Evolutionary conservation across 2,888 invertebrate species (phyloP).

Genomic region (Drosophila kambysellisi): DNA sequence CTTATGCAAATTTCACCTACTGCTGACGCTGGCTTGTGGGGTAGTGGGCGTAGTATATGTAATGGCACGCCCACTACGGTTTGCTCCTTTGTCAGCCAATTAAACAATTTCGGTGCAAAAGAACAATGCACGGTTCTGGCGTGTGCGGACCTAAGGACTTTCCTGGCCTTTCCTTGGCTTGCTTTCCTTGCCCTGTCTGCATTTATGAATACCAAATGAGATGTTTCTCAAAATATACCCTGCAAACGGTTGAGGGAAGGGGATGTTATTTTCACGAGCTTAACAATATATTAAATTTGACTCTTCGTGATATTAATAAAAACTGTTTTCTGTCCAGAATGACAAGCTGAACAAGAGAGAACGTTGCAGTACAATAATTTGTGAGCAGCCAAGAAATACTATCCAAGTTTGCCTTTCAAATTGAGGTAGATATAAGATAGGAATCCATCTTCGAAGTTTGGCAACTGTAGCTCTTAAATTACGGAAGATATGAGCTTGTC

Average conservation of each 20-base stretch:
- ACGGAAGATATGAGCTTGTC: no score
- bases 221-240: conserved; percentile 38
- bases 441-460: no score
- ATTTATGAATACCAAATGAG: conserved; percentile 80
- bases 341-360: no score
- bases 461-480: no score
- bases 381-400: no score
- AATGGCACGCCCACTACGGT: not conserved
- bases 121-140: conserved; percentile 47
- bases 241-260: not conserved
- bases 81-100: conserved; percentile 69
- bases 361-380: no score
- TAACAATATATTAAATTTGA: not conserved
- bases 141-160: conserved; percentile 53
- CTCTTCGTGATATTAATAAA: not conserved
- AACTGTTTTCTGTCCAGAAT: not conserved
- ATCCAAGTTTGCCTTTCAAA: no score
- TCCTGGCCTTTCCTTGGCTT: conserved; percentile 14
- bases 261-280: not conserved
- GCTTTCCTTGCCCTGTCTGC: conserved; percentile 26
- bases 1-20: conserved; percentile 73
- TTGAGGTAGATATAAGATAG: no score
- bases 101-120: conserved; percentile 74
- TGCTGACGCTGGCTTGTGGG: not conserved
- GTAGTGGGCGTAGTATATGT: not conserved